Evolutionary conservation across 1,140 invertebrate genomes (phyloP), one percentile per base, ranked within the genome.

Genomic region (Procambarus virginalis): DNA sequence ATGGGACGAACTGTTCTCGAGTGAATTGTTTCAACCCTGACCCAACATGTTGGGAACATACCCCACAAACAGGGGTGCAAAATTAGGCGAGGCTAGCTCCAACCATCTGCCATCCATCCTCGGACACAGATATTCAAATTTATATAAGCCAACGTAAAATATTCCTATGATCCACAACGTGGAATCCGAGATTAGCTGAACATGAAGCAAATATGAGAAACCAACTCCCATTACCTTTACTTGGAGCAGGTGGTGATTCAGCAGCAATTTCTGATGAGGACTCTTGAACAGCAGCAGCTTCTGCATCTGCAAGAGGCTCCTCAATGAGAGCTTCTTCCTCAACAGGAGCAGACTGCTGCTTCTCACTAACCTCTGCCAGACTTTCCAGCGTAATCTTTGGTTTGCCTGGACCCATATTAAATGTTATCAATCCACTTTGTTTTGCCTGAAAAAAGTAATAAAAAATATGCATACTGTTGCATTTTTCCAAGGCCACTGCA

Each of bases 371-470:
- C 17, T 48, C 77, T 34, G 45, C 79, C 73, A 70, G 68, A 20
- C 6, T 49, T 80, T 60, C 20, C 14, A 73, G 34, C 14, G 45
- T 10, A 45, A 89, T 55, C 55, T 68, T 10, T 20, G 51, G 0
- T 34, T 89, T 84, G 4, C 82, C 82, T 70, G 88, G 88, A 2
- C 51, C 73, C 17, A 60, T 22, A 6, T 68, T 68, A 49, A 89
- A 55, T 4, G n/a, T n/a, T 20, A 89, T 51, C 51, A 89, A 34
- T 14, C 88, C 88, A 84, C 81, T 84, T 58, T 84, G 81, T 55
- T 89, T 84, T 46, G 76, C 81, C 88, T 89, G 88, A 34, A 81
- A 49, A 81, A 81, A 87, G n/a, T 2, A 83, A 68, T 9, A 34
- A 60, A 82, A 9, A 60, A 9, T 60, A 58, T 12, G 3, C 2